Conservation (phyloP, 2,797 vertebrate species). For the Pseudomugil tenellus region DNA sequence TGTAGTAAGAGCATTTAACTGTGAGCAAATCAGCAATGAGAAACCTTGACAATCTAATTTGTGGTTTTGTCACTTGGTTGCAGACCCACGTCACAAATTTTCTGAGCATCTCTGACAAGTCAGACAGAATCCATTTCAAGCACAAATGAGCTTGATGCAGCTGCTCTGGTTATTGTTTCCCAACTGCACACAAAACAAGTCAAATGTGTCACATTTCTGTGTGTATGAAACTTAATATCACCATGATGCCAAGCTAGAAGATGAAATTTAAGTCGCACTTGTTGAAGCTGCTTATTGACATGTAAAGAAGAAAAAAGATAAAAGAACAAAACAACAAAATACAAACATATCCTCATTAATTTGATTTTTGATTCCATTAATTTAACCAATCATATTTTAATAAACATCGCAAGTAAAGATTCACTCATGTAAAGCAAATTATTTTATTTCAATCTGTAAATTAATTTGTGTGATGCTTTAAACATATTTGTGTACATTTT, state of each 20-base stretch:
- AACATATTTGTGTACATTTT: not conserved
- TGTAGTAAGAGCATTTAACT: not conserved
- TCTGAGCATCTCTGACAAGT: not conserved
- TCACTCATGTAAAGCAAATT: not conserved
- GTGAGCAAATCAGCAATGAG: not conserved
- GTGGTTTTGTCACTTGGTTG: not conserved
- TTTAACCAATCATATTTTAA: not conserved
- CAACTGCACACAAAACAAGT: not conserved
- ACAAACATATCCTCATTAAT: not conserved
- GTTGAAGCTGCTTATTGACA: not conserved
- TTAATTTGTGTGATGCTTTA: not conserved
- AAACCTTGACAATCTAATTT: not conserved
- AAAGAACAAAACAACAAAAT: not conserved
- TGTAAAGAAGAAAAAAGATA: not conserved
- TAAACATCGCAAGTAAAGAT: not conserved
- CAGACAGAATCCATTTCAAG: conserved; percentile 4
- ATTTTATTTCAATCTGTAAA: not conserved
- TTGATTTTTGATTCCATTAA: not conserved
- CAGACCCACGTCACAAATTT: not conserved
- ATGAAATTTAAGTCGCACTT: not conserved
- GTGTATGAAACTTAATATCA: not conserved
- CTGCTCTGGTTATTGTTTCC: not conserved
- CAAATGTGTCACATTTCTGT: not conserved
- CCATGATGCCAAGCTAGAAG: not conserved
- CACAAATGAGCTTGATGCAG: conserved; percentile 6